phyloP scores from a whole-genome alignment of 1,140 invertebrate genomes.

The Linepithema humile region DNA sequence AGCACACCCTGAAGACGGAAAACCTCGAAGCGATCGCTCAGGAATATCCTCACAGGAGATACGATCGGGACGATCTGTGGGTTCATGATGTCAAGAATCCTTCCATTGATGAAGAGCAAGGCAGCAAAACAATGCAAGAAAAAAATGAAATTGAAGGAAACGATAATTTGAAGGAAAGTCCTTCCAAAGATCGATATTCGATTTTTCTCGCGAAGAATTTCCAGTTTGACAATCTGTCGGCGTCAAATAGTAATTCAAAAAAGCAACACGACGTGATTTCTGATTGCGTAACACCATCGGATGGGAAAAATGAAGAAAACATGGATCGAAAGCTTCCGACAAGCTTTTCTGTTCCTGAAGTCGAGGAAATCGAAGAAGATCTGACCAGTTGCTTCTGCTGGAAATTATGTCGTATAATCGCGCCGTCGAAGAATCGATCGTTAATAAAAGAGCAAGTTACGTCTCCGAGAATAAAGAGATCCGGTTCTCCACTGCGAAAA shows the following conservation, averaged over 20 bases:
- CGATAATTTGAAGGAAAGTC: background rate
- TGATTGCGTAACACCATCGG: background rate
- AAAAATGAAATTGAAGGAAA: background rate
- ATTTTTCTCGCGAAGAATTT: conserved; percentile 1
- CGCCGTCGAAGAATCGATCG: conserved; percentile 27
- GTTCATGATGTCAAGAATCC: conserved; percentile 16
- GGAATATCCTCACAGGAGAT: conserved; percentile 33
- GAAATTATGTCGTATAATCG: conserved; percentile 62
- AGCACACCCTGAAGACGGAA: background rate
- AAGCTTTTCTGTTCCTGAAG: background rate
- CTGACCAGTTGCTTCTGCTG: conserved; percentile 64
- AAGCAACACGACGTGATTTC: background rate
- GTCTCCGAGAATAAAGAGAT: conserved; percentile 35
- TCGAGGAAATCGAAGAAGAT: background rate
- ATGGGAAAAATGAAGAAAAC: background rate
- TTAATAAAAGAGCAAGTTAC: background rate
- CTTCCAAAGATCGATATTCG: conserved; percentile 28
- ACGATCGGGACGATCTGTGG: conserved; percentile 59
- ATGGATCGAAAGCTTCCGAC: background rate
- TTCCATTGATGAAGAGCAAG: background rate
- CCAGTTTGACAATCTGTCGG: background rate
- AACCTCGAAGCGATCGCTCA: background rate
- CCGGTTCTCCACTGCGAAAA: conserved; percentile 31
- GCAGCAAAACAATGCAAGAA: background rate
- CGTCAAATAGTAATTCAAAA: background rate